phyloP scores from a whole-genome alignment of 2,797 vertebrate genomes.

The Xerus rutilus region DNA sequence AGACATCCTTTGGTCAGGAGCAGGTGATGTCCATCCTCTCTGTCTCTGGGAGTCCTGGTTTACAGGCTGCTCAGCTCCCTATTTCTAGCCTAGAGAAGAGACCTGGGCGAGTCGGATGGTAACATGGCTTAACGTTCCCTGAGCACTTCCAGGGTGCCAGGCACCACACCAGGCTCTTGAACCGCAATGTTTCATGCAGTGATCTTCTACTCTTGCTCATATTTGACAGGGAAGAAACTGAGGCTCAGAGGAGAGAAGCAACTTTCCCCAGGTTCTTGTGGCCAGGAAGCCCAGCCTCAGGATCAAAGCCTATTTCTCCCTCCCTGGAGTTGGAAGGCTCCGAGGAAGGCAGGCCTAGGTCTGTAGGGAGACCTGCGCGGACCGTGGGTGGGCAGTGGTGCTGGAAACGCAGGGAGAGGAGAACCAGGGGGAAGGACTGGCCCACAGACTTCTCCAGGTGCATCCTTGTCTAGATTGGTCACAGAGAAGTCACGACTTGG shows the following conservation, averaged over 20 bases:
- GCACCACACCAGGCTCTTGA: background rate
- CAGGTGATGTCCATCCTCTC: background rate
- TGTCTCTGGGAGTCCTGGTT: too few relatives aligned
- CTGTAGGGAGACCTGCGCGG: background rate
- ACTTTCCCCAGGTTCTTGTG: too few relatives aligned
- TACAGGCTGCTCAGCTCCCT: background rate
- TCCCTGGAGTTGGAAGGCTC: background rate
- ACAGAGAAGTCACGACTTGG: background rate
- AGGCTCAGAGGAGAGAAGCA: too few relatives aligned
- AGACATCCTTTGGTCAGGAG: background rate
- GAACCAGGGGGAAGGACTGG: background rate
- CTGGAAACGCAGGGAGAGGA: background rate
- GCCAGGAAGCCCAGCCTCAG: too few relatives aligned
- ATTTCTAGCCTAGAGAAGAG: background rate
- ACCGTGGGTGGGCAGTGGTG: background rate
- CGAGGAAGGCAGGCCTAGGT: background rate
- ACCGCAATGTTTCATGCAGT: background rate
- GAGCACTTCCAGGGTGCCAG: background rate
- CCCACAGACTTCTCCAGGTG: background rate
- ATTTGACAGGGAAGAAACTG: too few relatives aligned
- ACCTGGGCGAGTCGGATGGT: background rate
- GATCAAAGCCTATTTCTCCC: background rate
- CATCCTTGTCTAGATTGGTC: fast-evolving
- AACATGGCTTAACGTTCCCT: background rate
- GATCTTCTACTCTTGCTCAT: background rate